Evolutionary conservation across 1,140 invertebrate genomes (phyloP).

Genomic region (Lamellibrachia luymesi): DNA sequence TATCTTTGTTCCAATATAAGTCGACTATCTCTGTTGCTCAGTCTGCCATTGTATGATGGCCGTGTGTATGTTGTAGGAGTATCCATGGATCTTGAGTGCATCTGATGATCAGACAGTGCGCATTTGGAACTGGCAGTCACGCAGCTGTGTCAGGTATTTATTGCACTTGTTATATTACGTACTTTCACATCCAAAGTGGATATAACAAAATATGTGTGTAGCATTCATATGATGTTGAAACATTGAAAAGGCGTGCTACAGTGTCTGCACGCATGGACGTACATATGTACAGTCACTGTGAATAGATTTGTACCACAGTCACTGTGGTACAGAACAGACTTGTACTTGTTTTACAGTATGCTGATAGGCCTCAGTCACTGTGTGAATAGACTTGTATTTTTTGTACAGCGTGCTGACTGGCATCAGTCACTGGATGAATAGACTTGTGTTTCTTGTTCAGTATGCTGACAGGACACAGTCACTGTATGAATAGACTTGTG

Average conservation of each 20-base stretch:
- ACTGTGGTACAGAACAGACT: no score
- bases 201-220: background rate
- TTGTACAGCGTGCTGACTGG: background rate
- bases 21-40: background rate
- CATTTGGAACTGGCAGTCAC: constrained; percentile 99
- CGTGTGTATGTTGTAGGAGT: constrained; percentile 70
- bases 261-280: no score
- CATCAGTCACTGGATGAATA: background rate
- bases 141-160: constrained; percentile 71
- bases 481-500: constrained; percentile 78
- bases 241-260: background rate
- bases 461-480: constrained; percentile 81
- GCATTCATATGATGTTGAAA: background rate
- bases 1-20: no score
- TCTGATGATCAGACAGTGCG: constrained; percentile 98
- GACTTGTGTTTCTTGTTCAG: constrained; percentile 33
- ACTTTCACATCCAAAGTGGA: background rate
- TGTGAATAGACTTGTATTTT: background rate
- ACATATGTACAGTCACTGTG: no score
- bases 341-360: no score
- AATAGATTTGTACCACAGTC: no score
- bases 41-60: background rate
- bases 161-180: background rate
- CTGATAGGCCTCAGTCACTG: background rate
- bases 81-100: constrained; percentile 94